Evolutionary conservation across 2,888 invertebrate species (phyloP).

Genomic region (Sialis fuliginosa): DNA sequence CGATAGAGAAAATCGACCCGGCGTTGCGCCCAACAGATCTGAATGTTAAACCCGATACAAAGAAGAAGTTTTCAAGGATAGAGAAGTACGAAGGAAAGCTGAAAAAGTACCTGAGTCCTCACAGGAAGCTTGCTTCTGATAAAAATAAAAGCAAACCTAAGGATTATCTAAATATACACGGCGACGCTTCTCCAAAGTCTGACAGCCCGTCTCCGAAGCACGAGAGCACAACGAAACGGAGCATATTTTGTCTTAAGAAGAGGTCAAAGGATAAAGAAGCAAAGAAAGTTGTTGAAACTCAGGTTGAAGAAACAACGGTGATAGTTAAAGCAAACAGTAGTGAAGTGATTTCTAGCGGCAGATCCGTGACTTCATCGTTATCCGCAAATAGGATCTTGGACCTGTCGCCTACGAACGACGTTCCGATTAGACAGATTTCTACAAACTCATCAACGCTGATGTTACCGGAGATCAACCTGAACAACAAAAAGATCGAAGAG

Average conservation of each 20-base stretch:
- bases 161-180: background rate
- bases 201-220: constrained; percentile 8
- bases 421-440: too few relatives aligned
- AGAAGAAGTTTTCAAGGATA: background rate
- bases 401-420: too few relatives aligned
- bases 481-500: too few relatives aligned
- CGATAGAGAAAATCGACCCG: too few relatives aligned
- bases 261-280: constrained; percentile 8
- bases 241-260: constrained; percentile 4
- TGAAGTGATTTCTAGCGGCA: too few relatives aligned
- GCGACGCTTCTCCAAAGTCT: constrained; percentile 2
- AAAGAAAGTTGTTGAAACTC: background rate
- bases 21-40: too few relatives aligned
- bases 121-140: background rate
- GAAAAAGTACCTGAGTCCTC: constrained; percentile 1
- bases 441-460: too few relatives aligned
- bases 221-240: constrained; percentile 1
- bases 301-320: too few relatives aligned
- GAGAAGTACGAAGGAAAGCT: background rate
- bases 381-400: too few relatives aligned
- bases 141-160: background rate
- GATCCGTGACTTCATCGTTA: too few relatives aligned
- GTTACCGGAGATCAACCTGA: too few relatives aligned
- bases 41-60: background rate
- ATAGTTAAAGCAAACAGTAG: too few relatives aligned